Base-by-base conservation (phyloP, 2,888 invertebrate species). In the Dorcus hopei region DNA sequence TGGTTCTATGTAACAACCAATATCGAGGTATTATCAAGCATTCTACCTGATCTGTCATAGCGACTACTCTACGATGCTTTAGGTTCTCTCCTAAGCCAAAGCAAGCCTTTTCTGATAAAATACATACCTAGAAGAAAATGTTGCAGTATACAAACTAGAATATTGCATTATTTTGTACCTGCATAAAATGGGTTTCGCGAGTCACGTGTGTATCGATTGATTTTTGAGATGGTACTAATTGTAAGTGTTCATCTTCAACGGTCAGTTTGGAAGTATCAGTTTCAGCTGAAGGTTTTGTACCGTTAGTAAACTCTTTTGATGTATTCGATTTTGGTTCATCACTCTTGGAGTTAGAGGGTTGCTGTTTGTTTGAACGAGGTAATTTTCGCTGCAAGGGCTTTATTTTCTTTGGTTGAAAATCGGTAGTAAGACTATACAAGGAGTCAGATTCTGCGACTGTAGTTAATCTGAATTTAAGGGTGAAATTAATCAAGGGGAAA, bases 21-120 rank as follows among this genome's bases (percentile, higher is more conserved):
- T 86, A 86, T 61, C 85, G 83, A 0, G 91, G 91, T 56, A 91
- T 74, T 40, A 88, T 75, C 70, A 91, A 80, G 65, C 89, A 89
- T 65, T 83, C 83, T 3, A 87, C 85, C 0, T 81, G 43, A 42
- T 59, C 81, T 0, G 83, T 84, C 42, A 83, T 72, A 0, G 90
- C 87, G 51, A 90, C 81, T 26, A 33, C 26, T 6, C 26, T 33
- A 91, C 84, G 4, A 19, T 45, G 16, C 80, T 86, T 83, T 57
- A 77, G 65, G 58, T 83, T 81, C 73, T 91, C 90, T 0, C 90
- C 90, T 43, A 90, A 80, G 3, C 88, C 88, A 66, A 91, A 90
- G 63, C 85, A 85, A 0, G 85, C 83, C 0, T 85, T 85, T 42
- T 83, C 79, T 38, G 80, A 80, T 62, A 85, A 79, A 52, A 81